A percentile compares a stretch with the other conserved stretches of the same genome.
phyloP scores from a whole-genome alignment of 2,888 invertebrate species.

The Apamea monoglypha region DNA sequence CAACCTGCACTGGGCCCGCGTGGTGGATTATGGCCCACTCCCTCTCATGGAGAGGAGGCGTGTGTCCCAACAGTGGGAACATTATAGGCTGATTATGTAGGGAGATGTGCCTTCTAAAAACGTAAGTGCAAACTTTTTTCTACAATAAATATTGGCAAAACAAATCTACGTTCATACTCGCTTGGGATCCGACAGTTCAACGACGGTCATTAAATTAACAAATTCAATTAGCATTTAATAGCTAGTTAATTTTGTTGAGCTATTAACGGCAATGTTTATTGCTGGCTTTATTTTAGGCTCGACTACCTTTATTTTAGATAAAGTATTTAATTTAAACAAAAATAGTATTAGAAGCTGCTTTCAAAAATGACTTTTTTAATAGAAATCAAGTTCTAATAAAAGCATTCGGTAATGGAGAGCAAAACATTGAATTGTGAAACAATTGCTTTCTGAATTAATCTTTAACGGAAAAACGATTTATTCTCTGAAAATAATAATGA shows the following conservation, averaged over 20 bases:
- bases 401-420: neutral
- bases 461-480: neutral
- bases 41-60: no score
- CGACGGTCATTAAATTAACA: conserved; percentile 24
- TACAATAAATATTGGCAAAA: neutral
- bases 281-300: neutral
- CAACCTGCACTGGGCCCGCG: no score
- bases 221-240: conserved; percentile 47
- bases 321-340: neutral
- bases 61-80: no score
- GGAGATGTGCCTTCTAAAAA: no score
- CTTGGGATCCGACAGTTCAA: neutral
- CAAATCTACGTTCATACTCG: neutral
- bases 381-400: neutral
- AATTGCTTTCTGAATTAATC: neutral
- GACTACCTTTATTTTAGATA: neutral
- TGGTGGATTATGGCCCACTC: no score
- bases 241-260: conserved; percentile 15
- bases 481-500: neutral
- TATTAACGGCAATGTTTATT: conserved; percentile 41
- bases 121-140: no score
- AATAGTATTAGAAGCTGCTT: neutral
- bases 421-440: neutral
- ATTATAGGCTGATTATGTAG: no score
- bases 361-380: neutral